phyloP scores from a whole-genome alignment of 2,888 invertebrate species.

The Amitus sp. region DNA sequence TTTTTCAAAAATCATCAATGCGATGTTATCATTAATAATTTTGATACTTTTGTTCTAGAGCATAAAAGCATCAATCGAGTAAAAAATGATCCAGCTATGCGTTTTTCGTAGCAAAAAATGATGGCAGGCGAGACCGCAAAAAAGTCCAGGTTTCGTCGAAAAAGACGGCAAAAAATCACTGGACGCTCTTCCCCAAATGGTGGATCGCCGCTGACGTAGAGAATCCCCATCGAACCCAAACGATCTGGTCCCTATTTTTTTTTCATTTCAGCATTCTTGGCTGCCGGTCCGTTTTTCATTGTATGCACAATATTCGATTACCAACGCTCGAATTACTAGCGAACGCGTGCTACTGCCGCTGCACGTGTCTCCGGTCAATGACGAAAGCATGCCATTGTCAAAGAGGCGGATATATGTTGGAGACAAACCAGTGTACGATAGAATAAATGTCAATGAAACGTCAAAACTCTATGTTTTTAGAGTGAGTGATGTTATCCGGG shows the following conservation, averaged over 20 bases:
- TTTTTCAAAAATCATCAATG: constrained; percentile 77
- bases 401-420: constrained; percentile 34
- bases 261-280: constrained; percentile 18
- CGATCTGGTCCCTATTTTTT: constrained; percentile 25
- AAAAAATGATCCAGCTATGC: constrained; percentile 36
- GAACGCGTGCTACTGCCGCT: constrained; percentile 20
- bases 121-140: constrained; percentile 13
- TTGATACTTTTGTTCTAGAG: constrained; percentile 71
- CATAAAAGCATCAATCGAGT: no score
- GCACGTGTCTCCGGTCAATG: constrained; percentile 37
- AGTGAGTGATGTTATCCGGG: constrained; percentile 6
- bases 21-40: constrained; percentile 75
- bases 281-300: constrained; percentile 37
- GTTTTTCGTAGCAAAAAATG: neutral
- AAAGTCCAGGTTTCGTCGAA: constrained; percentile 16
- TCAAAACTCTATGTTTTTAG: constrained; percentile 1
- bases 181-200: constrained; percentile 16
- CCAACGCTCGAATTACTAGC: constrained; percentile 35
- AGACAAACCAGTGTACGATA: constrained; percentile 24
- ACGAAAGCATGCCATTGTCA: constrained; percentile 28
- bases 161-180: constrained; percentile 12
- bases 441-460: constrained; percentile 24
- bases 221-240: constrained; percentile 28
- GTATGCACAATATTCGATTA: constrained; percentile 37
- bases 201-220: constrained; percentile 11